phyloP scores from a whole-genome alignment of 2,113 vertebrate genomes.

The Fulmarus glacialis region DNA sequence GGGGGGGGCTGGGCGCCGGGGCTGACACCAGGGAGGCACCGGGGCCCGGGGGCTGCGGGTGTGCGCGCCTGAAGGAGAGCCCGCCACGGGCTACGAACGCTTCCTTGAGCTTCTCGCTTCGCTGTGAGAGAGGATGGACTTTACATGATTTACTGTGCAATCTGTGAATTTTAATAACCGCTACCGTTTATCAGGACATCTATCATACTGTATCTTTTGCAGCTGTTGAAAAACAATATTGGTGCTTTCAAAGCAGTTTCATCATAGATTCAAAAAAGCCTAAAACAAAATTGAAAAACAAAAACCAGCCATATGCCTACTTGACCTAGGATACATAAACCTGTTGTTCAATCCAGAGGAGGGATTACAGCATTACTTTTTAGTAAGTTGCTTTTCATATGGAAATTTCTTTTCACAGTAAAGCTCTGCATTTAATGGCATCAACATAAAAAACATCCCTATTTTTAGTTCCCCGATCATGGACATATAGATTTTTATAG shows the following conservation, averaged over 20 bases:
- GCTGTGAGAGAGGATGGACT: conserved; percentile 13
- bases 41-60: background rate
- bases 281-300: conserved; percentile 66
- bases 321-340: conserved; percentile 82
- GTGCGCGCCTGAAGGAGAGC: background rate
- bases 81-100: background rate
- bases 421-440: conserved; percentile 79
- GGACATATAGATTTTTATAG: conserved; percentile 84
- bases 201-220: conserved; percentile 66
- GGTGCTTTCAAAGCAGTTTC: conserved; percentile 72
- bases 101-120: conserved; percentile 19
- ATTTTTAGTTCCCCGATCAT: conserved; percentile 78
- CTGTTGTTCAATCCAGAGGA: conserved; percentile 78
- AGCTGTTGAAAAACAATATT: conserved; percentile 76
- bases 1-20: background rate
- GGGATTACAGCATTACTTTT: conserved; percentile 79
- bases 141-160: conserved; percentile 65
- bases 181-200: conserved; percentile 55
- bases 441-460: conserved; percentile 77
- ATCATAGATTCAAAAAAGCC: conserved; percentile 71
- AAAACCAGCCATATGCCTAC: conserved; percentile 79
- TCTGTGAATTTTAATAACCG: conserved; percentile 74
- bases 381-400: conserved; percentile 83
- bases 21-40: background rate
- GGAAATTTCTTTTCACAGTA: conserved; percentile 82